A percentile compares a stretch with the other conserved stretches of the same genome.
Conservation (phyloP, 2,113 vertebrate genomes). For the Xiphophorus hellerii region DNA sequence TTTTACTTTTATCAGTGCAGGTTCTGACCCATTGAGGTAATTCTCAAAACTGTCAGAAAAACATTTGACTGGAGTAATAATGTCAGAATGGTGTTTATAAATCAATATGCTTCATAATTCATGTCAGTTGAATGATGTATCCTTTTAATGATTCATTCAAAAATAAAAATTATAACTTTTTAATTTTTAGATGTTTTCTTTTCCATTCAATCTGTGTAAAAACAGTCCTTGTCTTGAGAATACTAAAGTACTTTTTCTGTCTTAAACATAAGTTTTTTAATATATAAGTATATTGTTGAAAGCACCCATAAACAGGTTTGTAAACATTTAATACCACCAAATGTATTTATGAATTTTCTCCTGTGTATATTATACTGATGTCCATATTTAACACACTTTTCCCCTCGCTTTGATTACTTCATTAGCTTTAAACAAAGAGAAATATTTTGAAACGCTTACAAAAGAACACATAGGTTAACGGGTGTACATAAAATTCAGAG, state of each 20-base stretch:
- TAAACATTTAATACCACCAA: too few species aligned
- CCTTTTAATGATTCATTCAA: background rate
- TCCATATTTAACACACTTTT: too few species aligned
- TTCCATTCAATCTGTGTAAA: background rate
- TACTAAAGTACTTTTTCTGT: background rate
- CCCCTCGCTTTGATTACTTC: background rate
- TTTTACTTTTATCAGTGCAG: too few species aligned
- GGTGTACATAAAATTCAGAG: too few species aligned
- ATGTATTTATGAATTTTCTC: background rate
- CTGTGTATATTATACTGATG: background rate
- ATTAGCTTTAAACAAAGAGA: slow-evolving; percentile 39
- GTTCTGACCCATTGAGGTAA: too few species aligned
- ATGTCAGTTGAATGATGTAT: background rate
- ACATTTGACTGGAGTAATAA: too few species aligned
- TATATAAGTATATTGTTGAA: background rate
- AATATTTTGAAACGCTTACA: slow-evolving; percentile 48
- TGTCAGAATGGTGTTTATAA: too few species aligned
- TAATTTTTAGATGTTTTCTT: background rate
- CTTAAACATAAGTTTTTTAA: background rate
- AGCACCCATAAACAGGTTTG: too few species aligned
- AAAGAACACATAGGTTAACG: slow-evolving; percentile 40
- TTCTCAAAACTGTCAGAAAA: too few species aligned
- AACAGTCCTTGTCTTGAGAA: background rate
- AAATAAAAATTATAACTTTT: background rate
- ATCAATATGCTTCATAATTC: background rate